Evolutionary conservation across 2,797 vertebrate species (phyloP), one percentile per base, ranked within the genome.

Genomic region (Xenops minutus): DNA sequence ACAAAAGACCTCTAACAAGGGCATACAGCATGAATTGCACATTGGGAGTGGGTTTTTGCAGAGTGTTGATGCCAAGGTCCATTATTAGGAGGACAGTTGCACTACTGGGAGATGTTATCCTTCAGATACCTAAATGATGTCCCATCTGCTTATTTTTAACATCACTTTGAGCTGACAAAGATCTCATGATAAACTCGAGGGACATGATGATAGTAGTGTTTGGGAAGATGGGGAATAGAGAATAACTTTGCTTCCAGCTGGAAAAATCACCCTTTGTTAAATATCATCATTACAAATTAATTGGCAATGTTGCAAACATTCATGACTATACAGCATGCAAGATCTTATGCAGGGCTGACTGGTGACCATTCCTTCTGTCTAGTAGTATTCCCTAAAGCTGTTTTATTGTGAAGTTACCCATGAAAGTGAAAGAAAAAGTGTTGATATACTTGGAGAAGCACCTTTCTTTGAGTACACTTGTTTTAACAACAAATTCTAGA

Each of bases 241-340:
- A 78, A 88, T 88, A 83, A 44, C 15, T 93, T 74, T 81, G 23
- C 24, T 95, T 94, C 72, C 92, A 95, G 58, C 79, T 94, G 88
- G 78, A 66, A 95, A 92, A 91, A 74, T 66, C 39, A 80, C 59
- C 48, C n/a, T 95, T 89, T 85, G 51, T 94, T 80, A 89, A 95
- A 95, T 91, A 84, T 75, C 75, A 84, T 56, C 39, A 59, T 64
- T 75, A 63, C 81, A 85, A 92, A 93, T 93, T 93, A 88, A 93
- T 69, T 90, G 77, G 51, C 48, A 41, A 36, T 30, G 43, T 78
- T 80, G 78, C 64, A 91, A 88, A 30, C 30, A 59, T 46, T 92
- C 19, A 13, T 64, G n/a, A 71, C 29, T 78, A 22, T 61, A 22
- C 16, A 83, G 43, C 30, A 36, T 61, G 22, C 18, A 85, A 75